phyloP scores from a whole-genome alignment of 2,113 vertebrate genomes.

The Sula dactylatra region DNA sequence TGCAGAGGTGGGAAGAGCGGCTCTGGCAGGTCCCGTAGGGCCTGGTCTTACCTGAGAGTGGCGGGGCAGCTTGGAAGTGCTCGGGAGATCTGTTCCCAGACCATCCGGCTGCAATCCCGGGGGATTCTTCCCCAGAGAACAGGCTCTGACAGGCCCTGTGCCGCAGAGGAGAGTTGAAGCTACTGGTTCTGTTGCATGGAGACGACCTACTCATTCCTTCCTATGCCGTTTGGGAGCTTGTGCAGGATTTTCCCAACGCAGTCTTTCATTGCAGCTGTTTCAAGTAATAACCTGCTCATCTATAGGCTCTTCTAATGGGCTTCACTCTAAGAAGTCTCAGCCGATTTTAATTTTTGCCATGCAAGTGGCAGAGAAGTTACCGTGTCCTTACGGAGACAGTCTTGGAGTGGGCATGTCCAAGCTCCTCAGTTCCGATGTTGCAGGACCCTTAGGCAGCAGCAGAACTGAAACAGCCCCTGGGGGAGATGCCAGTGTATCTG shows the following conservation, averaged over 20 bases:
- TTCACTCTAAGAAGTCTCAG: background rate
- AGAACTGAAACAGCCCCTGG: background rate
- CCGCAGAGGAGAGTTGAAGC: background rate
- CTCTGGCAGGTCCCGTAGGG: rapidly evolving
- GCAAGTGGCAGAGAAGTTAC: background rate
- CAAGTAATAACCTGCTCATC: background rate
- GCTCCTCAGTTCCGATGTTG: background rate
- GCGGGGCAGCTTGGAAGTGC: background rate
- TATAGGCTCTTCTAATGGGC: background rate
- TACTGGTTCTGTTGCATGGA: background rate
- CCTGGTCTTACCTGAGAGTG: background rate
- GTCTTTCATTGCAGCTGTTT: background rate
- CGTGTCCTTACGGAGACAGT: background rate
- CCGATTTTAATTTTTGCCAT: background rate
- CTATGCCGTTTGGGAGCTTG: background rate
- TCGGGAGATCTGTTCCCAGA: background rate
- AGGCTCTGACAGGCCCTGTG: background rate
- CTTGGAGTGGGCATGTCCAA: constrained; percentile 26
- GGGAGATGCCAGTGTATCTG: constrained; percentile 32
- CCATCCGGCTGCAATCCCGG: background rate
- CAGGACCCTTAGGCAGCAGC: constrained; percentile 17
- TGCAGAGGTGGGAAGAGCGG: background rate
- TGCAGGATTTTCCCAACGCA: background rate
- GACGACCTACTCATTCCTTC: background rate
- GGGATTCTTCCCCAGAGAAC: background rate